These are phyloP conservation scores for Menidia menidia DNA, from an alignment of 2,797 vertebrate species.

Conservation along the genomic window DNA sequence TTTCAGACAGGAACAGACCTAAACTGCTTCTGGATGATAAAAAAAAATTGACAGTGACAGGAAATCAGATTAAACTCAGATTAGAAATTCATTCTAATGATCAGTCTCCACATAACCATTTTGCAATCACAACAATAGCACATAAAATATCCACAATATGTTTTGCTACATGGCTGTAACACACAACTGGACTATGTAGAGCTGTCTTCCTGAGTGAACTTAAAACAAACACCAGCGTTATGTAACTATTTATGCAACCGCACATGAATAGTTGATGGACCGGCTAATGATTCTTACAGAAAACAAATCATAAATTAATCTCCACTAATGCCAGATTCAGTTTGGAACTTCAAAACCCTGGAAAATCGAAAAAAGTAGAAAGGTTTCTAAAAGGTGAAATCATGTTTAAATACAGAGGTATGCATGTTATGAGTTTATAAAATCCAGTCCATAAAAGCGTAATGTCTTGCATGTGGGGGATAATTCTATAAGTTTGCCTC, in stretches of 20 bases:
- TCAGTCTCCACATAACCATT: not conserved
- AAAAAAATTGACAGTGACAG: conserved; percentile 9
- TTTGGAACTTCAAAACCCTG: not conserved
- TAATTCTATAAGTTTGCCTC: not conserved
- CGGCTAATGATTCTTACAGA: not conserved
- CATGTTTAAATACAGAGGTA: not conserved
- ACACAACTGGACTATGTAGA: not conserved
- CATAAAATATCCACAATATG: no score
- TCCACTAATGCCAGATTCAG: not conserved
- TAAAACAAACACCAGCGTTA: not conserved
- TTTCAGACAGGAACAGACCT: conserved; percentile 80
- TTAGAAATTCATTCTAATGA: not conserved
- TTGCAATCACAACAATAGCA: no score
- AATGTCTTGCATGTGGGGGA: no score
- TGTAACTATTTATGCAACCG: not conserved
- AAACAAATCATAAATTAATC: not conserved
- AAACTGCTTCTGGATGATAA: conserved; percentile 79
- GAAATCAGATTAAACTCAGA: not conserved
- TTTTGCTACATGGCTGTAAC: not conserved
- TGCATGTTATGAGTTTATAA: not conserved
- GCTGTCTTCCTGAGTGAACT: not conserved
- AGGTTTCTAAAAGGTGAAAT: not conserved
- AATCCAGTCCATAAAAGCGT: not conserved
- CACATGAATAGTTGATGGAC: not conserved
- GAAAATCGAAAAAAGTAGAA: not conserved